phyloP scores from a whole-genome alignment of 2,113 vertebrate genomes.

The Hemicordylus capensis region DNA sequence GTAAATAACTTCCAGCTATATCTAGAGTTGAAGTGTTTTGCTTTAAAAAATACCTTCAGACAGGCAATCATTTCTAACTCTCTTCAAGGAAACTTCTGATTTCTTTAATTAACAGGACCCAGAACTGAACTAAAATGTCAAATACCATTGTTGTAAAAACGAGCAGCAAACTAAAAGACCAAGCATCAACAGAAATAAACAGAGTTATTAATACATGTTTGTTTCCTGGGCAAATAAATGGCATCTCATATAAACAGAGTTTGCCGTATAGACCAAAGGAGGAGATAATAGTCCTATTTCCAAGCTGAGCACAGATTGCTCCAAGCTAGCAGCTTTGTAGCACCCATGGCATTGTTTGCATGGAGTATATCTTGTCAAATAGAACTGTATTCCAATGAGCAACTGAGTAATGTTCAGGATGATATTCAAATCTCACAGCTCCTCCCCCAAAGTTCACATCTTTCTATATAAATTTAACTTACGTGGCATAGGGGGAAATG shows the following conservation, averaged over 20 bases:
- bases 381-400: not conserved
- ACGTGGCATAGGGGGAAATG: too few relatives aligned
- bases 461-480: too few relatives aligned
- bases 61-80: not conserved
- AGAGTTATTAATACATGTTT: not conserved
- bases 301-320: not conserved
- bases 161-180: not conserved
- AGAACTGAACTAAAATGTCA: not conserved
- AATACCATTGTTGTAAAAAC: not conserved
- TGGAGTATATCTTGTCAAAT: not conserved
- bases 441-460: not conserved
- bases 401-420: not conserved
- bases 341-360: not conserved
- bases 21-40: too few relatives aligned
- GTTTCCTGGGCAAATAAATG: not conserved
- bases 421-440: not conserved
- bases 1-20: not conserved
- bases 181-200: not conserved
- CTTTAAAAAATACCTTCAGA: not conserved
- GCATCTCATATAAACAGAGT: not conserved
- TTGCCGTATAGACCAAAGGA: not conserved
- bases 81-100: not conserved
- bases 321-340: not conserved
- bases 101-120: not conserved
- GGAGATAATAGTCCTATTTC: not conserved